Evolutionary conservation across 2,113 vertebrate species (phyloP), one percentile per base, ranked within the genome.

Genomic region (Heteronetta atricapilla): DNA sequence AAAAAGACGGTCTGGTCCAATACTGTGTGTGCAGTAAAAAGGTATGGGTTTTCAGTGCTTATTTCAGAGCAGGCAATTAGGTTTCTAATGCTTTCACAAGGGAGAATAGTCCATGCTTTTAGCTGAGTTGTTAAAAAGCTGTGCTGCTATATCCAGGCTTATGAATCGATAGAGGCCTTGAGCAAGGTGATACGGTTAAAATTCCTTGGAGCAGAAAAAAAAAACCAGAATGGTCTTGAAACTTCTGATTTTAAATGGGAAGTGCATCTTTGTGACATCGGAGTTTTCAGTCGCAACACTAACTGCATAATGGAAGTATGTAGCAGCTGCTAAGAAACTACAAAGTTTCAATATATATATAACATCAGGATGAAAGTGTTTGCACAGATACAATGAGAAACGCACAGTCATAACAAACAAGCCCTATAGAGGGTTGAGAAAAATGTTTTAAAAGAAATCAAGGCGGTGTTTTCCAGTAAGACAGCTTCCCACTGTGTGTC

Each of bases 61-160:
- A 18, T 92, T 90, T 85, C 80, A 62, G 62, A 90, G 48, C 66
- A 55, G 68, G 60, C 56, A 59, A 50, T 90, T 76, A 79, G 33
- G 40, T 86, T 90, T 83, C 59, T 62, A 29, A n/a, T 69, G 29
- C 48, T 79, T 90, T 81, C 69, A 88, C 77, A n/a, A 25, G 78
- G 87, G 66, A 55, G 90, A 72, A 58, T 11, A 86, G 34, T 33
- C 83, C 36, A 15, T 83, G 56, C 38, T 95, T 93, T 92, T 76
- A 70, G 69, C 92, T 83, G 93, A 86, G 82, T 20, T 59, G 59
- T 70, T 73, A 60, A 88, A 95, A 94, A 92, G n/a, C 52, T 86
- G 34, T 89, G 33, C 68, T 93, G 44, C 73, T 70, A 2, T 52
- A 8, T 28, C 13, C 73, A 68, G 56, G 44, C 11, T 70, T 83